A percentile compares a stretch with the other conserved stretches of the same genome.
Evolutionary conservation across 2,888 invertebrate genomes (phyloP).

Genomic region (Capitulum mitella): DNA sequence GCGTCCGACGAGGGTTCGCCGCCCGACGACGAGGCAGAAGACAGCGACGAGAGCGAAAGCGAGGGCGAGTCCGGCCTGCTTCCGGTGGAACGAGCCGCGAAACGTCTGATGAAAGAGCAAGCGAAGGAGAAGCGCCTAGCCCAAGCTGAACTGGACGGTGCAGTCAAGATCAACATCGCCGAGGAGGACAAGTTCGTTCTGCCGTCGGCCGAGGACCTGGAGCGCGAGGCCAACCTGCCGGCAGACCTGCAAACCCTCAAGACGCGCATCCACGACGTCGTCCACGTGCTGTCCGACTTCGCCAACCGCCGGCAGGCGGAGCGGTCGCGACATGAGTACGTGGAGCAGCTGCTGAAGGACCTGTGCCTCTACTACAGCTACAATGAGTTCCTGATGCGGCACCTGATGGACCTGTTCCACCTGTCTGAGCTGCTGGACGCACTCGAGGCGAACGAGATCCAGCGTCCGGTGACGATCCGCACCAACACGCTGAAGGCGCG

Average conservation of each 20-base stretch:
- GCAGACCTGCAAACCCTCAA: constrained; percentile 72
- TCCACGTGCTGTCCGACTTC: constrained; percentile 72
- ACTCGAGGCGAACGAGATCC: constrained; percentile 91
- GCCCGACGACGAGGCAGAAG: constrained; percentile 24
- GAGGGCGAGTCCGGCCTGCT: constrained; percentile 60
- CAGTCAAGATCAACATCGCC: constrained; percentile 67
- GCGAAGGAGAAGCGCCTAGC: constrained; percentile 61
- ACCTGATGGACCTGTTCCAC: constrained; percentile 82
- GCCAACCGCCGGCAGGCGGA: constrained; percentile 47
- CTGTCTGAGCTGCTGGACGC: constrained; percentile 81
- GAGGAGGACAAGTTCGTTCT: constrained; percentile 53
- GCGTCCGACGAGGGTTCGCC: constrained; percentile 13
- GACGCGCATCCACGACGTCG: constrained; percentile 76
- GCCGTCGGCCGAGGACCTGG: constrained; percentile 53
- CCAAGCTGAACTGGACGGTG: constrained; percentile 73
- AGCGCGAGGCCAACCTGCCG: constrained; percentile 52
- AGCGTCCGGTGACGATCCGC: constrained; percentile 88
- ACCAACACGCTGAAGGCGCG: constrained; percentile 66
- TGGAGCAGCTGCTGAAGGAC: constrained; percentile 69
- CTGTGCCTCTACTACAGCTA: constrained; percentile 93
- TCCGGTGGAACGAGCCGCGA: constrained; percentile 78
- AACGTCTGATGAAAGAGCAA: constrained; percentile 65
- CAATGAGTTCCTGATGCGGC: constrained; percentile 89
- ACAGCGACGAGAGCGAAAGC: constrained; percentile 28
- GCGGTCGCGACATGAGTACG: constrained; percentile 72